Evolutionary conservation across 2,888 invertebrate species (phyloP).

Genomic region (Asteroscopus sphinx): DNA sequence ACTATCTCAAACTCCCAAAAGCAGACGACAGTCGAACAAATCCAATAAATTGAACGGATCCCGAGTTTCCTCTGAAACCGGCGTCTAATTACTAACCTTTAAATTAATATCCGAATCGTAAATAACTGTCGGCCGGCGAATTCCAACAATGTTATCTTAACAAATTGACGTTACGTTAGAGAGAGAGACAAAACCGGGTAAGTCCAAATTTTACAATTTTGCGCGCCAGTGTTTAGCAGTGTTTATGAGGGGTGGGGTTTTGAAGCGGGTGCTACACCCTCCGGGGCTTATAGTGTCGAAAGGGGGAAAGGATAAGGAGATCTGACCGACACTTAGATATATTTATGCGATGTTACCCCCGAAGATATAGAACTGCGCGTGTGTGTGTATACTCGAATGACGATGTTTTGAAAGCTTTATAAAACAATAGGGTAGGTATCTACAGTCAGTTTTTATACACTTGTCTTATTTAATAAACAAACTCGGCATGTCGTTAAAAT

Average conservation of each 20-base stretch:
- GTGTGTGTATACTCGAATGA: slow-evolving; percentile 69
- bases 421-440: slow-evolving; percentile 69
- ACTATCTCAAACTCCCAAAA: slow-evolving; percentile 54
- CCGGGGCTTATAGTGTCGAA: slow-evolving; percentile 78
- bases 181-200: slow-evolving; percentile 73
- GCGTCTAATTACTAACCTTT: slow-evolving; percentile 62
- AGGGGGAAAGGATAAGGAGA: slow-evolving; percentile 84
- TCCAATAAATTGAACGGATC: slow-evolving; percentile 57
- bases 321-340: slow-evolving; percentile 84
- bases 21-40: slow-evolving; percentile 51
- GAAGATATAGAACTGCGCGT: slow-evolving; percentile 76
- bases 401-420: slow-evolving; percentile 79
- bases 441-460: too few relatives aligned
- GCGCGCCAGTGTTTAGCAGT: slow-evolving; percentile 83
- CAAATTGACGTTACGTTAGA: slow-evolving; percentile 81
- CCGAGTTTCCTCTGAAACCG: slow-evolving; percentile 44
- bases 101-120: slow-evolving; percentile 70
- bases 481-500: too few relatives aligned
- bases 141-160: slow-evolving; percentile 83
- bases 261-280: slow-evolving; percentile 51
- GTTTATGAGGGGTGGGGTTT: slow-evolving; percentile 78
- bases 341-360: slow-evolving; percentile 79
- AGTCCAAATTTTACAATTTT: slow-evolving; percentile 85
- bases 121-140: slow-evolving; percentile 70
- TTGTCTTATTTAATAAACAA: too few relatives aligned